A percentile compares a stretch with the other conserved stretches of the same genome.
phyloP scores from a whole-genome alignment of 2,797 vertebrate species.

The Thaleichthys pacificus region DNA sequence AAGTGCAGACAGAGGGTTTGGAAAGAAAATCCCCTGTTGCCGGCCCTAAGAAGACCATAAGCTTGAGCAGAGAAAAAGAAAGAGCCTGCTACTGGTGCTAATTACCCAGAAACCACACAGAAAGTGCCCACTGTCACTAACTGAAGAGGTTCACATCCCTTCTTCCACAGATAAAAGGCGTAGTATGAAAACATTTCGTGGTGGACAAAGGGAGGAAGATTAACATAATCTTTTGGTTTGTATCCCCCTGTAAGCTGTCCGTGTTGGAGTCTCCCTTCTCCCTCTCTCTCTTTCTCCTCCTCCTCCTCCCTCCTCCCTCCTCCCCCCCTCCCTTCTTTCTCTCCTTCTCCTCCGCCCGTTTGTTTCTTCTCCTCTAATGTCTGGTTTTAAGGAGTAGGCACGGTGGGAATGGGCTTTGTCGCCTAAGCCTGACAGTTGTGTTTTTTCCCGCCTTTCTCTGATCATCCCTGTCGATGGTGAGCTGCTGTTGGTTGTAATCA shows the following conservation, averaged over 20 bases:
- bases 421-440: constrained; percentile 87
- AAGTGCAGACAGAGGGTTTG: constrained; percentile 83
- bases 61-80: constrained; percentile 99
- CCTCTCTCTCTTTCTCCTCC: constrained; percentile 50
- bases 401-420: constrained; percentile 90
- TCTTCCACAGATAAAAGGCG: constrained; percentile 99
- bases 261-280: constrained; percentile 78
- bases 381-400: constrained; percentile 86
- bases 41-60: constrained; percentile 98
- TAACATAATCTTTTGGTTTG: constrained; percentile 99
- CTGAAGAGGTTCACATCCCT: constrained; percentile 99
- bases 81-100: constrained; percentile 98
- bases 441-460: constrained; percentile 95
- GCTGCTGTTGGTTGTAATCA: constrained; percentile 81
- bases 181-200: constrained; percentile 99
- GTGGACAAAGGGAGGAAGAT: constrained; percentile 94
- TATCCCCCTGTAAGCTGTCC: constrained; percentile 97
- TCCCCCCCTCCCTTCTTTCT: constrained; percentile 56
- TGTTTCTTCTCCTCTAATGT: constrained; percentile 83
- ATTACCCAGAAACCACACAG: constrained; percentile 99
- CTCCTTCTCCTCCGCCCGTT: constrained; percentile 56
- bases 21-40: constrained; percentile 91
- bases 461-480: constrained; percentile 89
- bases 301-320: constrained; percentile 50
- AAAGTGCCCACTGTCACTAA: constrained; percentile 98